Conservation (phyloP, 1,140 invertebrate species). For the Brachionus rotundiformis region DNA sequence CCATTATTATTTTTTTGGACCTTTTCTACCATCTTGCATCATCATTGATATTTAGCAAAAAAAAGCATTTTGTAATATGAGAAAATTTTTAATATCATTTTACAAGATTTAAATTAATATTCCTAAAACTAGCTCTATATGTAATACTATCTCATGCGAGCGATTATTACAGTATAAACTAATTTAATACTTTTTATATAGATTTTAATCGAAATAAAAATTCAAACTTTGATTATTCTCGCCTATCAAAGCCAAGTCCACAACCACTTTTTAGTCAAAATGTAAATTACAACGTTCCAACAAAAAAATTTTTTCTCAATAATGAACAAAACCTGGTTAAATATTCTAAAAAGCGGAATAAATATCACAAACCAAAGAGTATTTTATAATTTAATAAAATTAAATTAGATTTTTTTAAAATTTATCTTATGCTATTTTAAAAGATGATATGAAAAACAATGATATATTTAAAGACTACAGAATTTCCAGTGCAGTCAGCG, state of each 20-base stretch:
- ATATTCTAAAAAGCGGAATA: not conserved
- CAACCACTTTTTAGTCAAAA: conserved; percentile 35
- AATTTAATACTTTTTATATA: not conserved
- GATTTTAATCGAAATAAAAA: conserved; percentile 2
- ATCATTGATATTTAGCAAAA: not conserved
- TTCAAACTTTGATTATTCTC: conserved; percentile 18
- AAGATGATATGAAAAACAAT: not conserved
- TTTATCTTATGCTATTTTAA: not conserved
- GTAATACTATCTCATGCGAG: not conserved
- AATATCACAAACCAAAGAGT: not conserved
- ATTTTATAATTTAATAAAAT: not conserved
- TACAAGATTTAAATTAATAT: not conserved
- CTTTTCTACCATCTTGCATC: not conserved
- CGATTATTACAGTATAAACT: not conserved
- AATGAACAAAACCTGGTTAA: conserved; percentile 25
- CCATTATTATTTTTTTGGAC: not conserved
- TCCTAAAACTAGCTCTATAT: not conserved
- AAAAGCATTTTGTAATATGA: not conserved
- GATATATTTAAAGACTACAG: not conserved
- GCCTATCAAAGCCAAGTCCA: not conserved
- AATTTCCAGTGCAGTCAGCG: not conserved
- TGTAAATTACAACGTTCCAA: conserved; percentile 38
- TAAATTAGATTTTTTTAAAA: not conserved
- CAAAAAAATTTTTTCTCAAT: conserved; percentile 18
- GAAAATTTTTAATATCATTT: not conserved